A percentile compares a stretch with the other conserved stretches of the same genome.
Evolutionary conservation across 2,888 invertebrate genomes (phyloP).

Genomic region (Molanna angustata): DNA sequence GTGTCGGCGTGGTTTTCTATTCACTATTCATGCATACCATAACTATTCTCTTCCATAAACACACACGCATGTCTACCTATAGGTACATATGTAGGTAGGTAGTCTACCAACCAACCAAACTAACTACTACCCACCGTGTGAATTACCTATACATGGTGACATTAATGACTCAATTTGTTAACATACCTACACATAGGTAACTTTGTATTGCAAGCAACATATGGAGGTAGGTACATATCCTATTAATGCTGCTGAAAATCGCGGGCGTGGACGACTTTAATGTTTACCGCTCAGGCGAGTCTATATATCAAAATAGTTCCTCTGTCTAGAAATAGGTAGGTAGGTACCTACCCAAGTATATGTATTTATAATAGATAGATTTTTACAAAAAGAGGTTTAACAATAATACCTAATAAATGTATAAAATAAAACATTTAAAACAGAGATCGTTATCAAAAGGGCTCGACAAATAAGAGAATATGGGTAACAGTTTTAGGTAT

Average conservation of each 20-base stretch:
- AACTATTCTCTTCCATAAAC: no score
- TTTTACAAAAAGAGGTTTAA: no score
- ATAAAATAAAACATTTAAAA: no score
- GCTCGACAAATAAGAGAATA: no score
- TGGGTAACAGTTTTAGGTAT: no score
- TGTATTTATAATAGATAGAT: no score
- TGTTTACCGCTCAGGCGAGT: no score
- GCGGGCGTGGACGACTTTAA: neutral
- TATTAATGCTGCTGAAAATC: neutral
- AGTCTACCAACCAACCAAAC: neutral
- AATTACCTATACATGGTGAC: slow-evolving; percentile 24
- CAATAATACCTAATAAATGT: no score
- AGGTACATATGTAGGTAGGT: neutral
- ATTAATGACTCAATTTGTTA: slow-evolving; percentile 32
- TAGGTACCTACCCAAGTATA: no score
- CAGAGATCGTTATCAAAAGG: no score
- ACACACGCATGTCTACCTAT: neutral
- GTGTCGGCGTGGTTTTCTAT: no score
- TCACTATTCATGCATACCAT: no score
- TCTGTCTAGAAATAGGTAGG: neutral
- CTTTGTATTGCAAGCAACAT: slow-evolving; percentile 19
- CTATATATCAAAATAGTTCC: neutral
- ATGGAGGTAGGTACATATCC: neutral
- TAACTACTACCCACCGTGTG: slow-evolving; percentile 12
- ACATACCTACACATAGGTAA: slow-evolving; percentile 11